These are phyloP conservation scores for Ciconia boyciana DNA, from an alignment of 2,113 vertebrate genomes.

Conservation along the genomic window DNA sequence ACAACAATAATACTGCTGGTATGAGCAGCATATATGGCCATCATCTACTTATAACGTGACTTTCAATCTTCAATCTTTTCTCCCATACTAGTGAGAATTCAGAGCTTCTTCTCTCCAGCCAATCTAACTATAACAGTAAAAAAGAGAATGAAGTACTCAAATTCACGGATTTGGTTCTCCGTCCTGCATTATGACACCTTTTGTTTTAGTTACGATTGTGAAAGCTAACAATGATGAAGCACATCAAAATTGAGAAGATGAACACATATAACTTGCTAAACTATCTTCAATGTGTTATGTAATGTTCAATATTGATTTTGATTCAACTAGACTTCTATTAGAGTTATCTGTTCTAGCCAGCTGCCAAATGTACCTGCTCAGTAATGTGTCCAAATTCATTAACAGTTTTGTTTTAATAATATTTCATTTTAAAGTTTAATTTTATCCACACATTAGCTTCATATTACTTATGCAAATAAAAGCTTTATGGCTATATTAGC, in stretches of 20 bases:
- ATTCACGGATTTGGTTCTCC: background rate
- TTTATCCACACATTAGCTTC: conserved; percentile 59
- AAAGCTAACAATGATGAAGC: background rate
- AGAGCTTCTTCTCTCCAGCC: background rate
- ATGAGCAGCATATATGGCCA: background rate
- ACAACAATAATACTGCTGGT: background rate
- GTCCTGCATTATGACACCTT: background rate
- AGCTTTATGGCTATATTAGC: conserved; percentile 50
- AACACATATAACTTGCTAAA: background rate
- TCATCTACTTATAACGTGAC: background rate
- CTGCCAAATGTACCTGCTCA: conserved; percentile 54
- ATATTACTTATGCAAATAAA: conserved; percentile 70
- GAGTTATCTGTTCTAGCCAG: conserved; percentile 47
- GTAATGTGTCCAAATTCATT: conserved; percentile 54
- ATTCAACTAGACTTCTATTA: conserved; percentile 33
- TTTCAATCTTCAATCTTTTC: background rate
- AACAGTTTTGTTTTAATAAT: conserved; percentile 57
- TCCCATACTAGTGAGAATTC: background rate
- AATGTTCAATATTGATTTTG: conserved; percentile 54
- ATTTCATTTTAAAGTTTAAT: conserved; percentile 67
- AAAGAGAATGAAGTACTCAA: background rate
- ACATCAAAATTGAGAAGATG: background rate
- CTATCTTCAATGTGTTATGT: background rate
- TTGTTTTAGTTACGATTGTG: background rate
- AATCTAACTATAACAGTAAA: background rate